Base-by-base conservation (phyloP, 2,797 vertebrate species). In the Salmo trutta region DNA sequence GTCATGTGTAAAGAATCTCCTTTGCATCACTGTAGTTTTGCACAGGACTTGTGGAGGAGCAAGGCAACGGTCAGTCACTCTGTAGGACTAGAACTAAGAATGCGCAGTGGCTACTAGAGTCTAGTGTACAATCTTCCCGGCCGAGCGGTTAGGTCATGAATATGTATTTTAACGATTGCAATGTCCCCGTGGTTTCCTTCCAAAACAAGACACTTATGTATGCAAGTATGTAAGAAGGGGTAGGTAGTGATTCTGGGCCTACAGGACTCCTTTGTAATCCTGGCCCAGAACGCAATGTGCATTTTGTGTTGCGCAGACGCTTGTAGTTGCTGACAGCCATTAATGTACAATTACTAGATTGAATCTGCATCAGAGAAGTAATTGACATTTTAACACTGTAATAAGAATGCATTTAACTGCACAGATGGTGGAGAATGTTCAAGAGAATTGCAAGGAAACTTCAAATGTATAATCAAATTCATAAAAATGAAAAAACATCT, bases 171-270 rank as follows among this genome's bases (percentile, higher is more conserved):
- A 76, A 83, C 79, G 81, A 88, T 85, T 88, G 90, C 86, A 86
- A 84, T 86, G 77, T 81, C 77, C 88, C 62, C 5, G 33, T 78
- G 80, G 81, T 75, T 79, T 76, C 84, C 87, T 74, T 76, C 86
- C 76, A 81, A 88, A 89, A 76, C 87, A 91, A 92, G 90, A 92
- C 90, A 92, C 89, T 90, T 91, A 84, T 81, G 82, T 71, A 84
- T 62, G 59, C 8, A 47, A 47, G 2, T 47, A 62, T 24, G 84
- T 78, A 75, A 76, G 79, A 83, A 24, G 68, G 41, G 41, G 41
- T 21, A 24, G 74, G 33, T 80, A 75, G 74, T 54, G 81, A 87
- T 86, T 87, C 87, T 82, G 82, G 79, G 84, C 77, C 85, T 70
- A 16, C 84, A 87, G 86, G 88, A 87, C 36, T 14, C 84, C 80